Conservation (phyloP, 37 sponge, comb jelly and placozoan species). For the Tethya wilhelma region DNA sequence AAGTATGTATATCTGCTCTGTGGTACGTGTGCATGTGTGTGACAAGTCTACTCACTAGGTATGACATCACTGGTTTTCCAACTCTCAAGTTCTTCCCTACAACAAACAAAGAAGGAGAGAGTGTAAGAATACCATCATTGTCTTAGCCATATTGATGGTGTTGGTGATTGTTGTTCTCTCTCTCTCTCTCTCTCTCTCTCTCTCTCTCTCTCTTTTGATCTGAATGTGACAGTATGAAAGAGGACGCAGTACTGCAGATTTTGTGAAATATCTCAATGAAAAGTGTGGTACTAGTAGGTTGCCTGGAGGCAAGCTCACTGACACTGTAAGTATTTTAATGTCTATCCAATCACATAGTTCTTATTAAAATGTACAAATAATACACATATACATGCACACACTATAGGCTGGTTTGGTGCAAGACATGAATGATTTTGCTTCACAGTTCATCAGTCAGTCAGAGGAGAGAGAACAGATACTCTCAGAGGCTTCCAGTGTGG, state of each 20-base stretch:
- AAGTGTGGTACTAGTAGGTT: constrained; percentile 73
- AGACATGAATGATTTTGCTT: constrained; percentile 69
- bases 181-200: not conserved
- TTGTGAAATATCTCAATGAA: constrained; percentile 85
- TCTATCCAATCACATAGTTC: not conserved
- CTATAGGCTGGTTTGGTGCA: constrained; percentile 80
- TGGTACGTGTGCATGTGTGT: constrained; percentile 6
- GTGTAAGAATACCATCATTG: constrained; percentile 53
- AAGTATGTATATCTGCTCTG: constrained; percentile 43
- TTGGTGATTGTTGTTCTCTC: not conserved
- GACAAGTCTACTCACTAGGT: constrained; percentile 34
- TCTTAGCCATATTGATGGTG: not conserved
- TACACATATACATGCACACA: not conserved
- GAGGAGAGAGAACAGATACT: constrained; percentile 52
- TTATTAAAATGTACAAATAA: not conserved
- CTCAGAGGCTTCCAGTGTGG: constrained; percentile 38
- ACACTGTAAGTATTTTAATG: constrained; percentile 43
- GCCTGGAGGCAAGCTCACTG: constrained; percentile 68
- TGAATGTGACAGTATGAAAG: constrained; percentile 63
- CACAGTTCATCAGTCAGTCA: constrained; percentile 54
- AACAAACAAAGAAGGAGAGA: constrained; percentile 90
- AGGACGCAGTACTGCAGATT: constrained; percentile 69
- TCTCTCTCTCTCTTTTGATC: no score
- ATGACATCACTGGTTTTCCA: constrained; percentile 89
- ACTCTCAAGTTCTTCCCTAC: constrained; percentile 97